Base-by-base conservation (phyloP, 1,140 invertebrate genomes). In the Orchesella cincta region DNA sequence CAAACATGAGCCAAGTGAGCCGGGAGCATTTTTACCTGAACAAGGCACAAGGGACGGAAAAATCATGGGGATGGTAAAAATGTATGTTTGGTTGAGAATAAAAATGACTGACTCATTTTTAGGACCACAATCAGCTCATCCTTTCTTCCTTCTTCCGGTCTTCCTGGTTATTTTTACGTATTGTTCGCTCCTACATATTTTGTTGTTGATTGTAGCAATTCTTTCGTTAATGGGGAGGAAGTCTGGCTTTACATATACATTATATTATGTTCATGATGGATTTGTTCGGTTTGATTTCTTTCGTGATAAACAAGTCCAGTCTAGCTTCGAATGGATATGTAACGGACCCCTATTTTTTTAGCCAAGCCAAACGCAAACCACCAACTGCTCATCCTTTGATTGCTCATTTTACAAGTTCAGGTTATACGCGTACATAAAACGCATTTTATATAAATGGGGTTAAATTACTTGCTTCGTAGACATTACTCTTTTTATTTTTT, bases 61-160 rank as follows among this genome's bases (percentile, higher is more conserved):
- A n/a, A n/a, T n/a, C n/a, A n/a, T n/a, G n/a, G n/a, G 39, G 8
- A 46, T 20, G 39, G 20, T 46, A 20, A 12, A 46, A 46, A 46
- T 46, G 20, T 46, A 46, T n/a, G n/a, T n/a, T n/a, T n/a, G 8
- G 54, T 26, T 31, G n/a, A 31, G 29, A 67, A 67, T 62, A n/a
- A 33, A 57, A 67, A 67, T 67, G 29, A 67, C 62, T 67, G 62
- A 67, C 62, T 67, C 62, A 67, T 67, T 67, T 67, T 67, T 67
- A 31, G 5, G 5, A 67, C 62, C 62, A 31, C 62, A 67, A 67
- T 67, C 62, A 67, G 62, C 62, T 67, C 62, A 67, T 67, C 62
- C 23, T 67, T 67, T n/a, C 62, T 67, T 67, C 62, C 62, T 67
- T 67, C 62, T 67, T 67, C 62, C 62, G 62, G 62, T 67, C 28